Evolutionary conservation across 2,888 invertebrate species (phyloP).

Genomic region (Scaptomyza tumidula): DNA sequence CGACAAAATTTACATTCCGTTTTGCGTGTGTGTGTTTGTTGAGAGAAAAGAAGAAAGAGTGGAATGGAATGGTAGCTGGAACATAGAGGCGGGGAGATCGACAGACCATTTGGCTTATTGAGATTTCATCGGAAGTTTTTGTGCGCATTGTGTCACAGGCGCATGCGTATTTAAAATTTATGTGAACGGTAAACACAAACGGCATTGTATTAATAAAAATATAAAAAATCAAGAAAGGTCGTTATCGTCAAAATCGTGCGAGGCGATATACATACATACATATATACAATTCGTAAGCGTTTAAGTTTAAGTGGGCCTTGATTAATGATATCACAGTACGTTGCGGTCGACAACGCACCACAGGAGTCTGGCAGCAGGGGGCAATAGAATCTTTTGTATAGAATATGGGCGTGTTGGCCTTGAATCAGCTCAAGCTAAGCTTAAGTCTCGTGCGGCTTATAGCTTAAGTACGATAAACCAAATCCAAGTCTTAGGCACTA

Average conservation of each 20-base stretch:
- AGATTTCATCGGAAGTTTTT: slow-evolving; percentile 79
- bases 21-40: slow-evolving; percentile 42
- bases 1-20: slow-evolving; percentile 77
- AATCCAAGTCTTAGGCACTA: neutral
- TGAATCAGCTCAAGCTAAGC: slow-evolving; percentile 42
- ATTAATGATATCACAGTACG: slow-evolving; percentile 71
- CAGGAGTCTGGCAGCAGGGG: slow-evolving; percentile 63
- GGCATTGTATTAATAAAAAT: slow-evolving; percentile 74
- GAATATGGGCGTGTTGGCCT: slow-evolving; percentile 26
- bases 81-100: slow-evolving; percentile 40
- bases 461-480: slow-evolving; percentile 3
- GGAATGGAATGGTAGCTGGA: neutral
- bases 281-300: slow-evolving; percentile 74
- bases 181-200: slow-evolving; percentile 74
- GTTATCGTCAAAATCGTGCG: slow-evolving; percentile 74
- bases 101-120: slow-evolving; percentile 66
- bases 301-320: slow-evolving; percentile 76
- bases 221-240: slow-evolving; percentile 51
- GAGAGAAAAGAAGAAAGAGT: neutral
- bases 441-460: slow-evolving; percentile 1
- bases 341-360: slow-evolving; percentile 63
- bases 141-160: slow-evolving; percentile 66
- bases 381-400: slow-evolving; percentile 4
- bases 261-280: slow-evolving; percentile 48
- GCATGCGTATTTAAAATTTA: slow-evolving; percentile 75